These are phyloP conservation scores for Plebejus argus DNA, from an alignment of 2,888 invertebrate species.

Conservation along the genomic window DNA sequence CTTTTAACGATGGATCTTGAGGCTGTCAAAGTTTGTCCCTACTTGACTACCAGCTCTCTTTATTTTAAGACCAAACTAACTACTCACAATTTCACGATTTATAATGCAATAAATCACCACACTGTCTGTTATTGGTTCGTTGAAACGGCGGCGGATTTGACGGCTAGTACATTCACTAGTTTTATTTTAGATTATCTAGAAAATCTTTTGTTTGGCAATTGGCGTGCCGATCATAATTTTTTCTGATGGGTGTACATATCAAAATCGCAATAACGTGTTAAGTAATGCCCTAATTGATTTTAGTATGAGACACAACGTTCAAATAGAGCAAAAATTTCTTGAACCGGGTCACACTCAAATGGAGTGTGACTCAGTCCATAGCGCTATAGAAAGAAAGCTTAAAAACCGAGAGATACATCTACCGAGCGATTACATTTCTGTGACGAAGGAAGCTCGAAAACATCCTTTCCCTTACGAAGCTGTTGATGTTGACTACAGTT, in stretches of 20 bases:
- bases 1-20: slow-evolving; percentile 26
- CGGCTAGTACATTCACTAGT: neutral
- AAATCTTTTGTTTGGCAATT: no score
- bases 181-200: no score
- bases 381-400: slow-evolving; percentile 47
- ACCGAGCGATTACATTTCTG: slow-evolving; percentile 40
- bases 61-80: slow-evolving; percentile 19
- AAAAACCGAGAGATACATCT: slow-evolving; percentile 42
- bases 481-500: slow-evolving; percentile 23
- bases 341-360: slow-evolving; percentile 40
- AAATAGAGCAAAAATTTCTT: slow-evolving; percentile 22
- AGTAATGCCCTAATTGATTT: no score
- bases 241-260: no score
- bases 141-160: slow-evolving; percentile 33
- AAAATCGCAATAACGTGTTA: no score
- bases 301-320: no score
- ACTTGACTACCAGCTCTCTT: slow-evolving; percentile 13
- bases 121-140: slow-evolving; percentile 36
- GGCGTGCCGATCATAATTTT: no score
- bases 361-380: slow-evolving; percentile 40
- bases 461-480: slow-evolving; percentile 32
- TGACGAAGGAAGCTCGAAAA: slow-evolving; percentile 38
- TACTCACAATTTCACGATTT: slow-evolving; percentile 27
- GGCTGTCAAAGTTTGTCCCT: slow-evolving; percentile 32
- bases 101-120: slow-evolving; percentile 24